A percentile compares a stretch with the other conserved stretches of the same genome.
Evolutionary conservation across 1,140 invertebrate species (phyloP).

Genomic region (Drosophila sproati): DNA sequence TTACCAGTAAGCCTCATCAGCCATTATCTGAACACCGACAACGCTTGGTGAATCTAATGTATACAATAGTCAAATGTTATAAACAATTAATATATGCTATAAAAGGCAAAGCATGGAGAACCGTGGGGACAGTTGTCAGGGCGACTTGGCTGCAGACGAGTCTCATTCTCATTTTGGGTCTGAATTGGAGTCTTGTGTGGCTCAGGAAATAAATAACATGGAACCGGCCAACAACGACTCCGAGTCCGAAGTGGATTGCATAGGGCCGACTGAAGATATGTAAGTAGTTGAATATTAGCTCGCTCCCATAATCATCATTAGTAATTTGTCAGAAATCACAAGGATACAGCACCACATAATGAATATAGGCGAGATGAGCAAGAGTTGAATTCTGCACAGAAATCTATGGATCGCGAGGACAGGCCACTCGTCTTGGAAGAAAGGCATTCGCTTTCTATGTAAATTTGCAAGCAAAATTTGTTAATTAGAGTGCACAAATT

Average conservation of each 20-base stretch:
- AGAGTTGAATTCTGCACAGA: not conserved
- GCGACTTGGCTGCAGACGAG: constrained; percentile 48
- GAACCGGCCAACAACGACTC: not conserved
- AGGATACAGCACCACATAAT: not conserved
- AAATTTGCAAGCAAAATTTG: constrained; percentile 1
- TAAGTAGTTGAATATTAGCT: constrained; percentile 30
- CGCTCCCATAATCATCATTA: not conserved
- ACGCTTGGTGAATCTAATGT: constrained; percentile 1
- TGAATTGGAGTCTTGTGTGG: not conserved
- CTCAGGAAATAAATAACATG: not conserved
- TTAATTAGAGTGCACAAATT: not conserved
- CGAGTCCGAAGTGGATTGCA: not conserved
- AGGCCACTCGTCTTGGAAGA: constrained; percentile 58
- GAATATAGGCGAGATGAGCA: not conserved
- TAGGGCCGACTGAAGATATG: not conserved
- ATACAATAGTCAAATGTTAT: constrained; percentile 20
- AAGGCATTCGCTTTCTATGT: constrained; percentile 63
- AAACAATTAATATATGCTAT: constrained; percentile 34
- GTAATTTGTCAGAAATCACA: not conserved
- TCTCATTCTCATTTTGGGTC: constrained; percentile 33
- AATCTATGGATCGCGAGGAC: constrained; percentile 18
- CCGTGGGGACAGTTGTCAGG: constrained; percentile 35
- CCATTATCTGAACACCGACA: not conserved
- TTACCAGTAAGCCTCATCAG: not conserved
- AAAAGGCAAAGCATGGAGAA: constrained; percentile 13